phyloP scores from a whole-genome alignment of 2,113 vertebrate genomes.

The Oryzias woworae region DNA sequence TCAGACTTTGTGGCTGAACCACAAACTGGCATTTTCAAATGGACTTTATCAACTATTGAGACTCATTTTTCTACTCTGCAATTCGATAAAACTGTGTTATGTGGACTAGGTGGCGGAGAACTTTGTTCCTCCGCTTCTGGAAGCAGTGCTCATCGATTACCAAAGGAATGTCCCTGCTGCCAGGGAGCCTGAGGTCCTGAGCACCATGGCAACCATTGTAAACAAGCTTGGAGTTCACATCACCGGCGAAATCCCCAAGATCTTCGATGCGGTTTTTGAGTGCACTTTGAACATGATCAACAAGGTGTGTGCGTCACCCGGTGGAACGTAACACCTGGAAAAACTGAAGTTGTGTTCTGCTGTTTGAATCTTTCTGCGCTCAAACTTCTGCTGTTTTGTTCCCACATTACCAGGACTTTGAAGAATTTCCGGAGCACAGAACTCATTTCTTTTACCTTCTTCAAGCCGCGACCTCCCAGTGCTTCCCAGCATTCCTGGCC shows the following conservation, averaged over 20 bases:
- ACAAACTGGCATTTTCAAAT: too few relatives aligned
- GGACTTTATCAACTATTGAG: too few relatives aligned
- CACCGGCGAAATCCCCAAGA: constrained; percentile 97
- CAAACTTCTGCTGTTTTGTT: background rate
- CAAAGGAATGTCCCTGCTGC: constrained; percentile 97
- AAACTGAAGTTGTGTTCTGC: too few relatives aligned
- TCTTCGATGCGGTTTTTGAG: constrained; percentile 98
- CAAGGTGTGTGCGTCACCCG: constrained; percentile 75
- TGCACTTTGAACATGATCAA: constrained; percentile 99
- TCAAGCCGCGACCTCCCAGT: constrained; percentile 98
- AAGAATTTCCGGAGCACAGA: constrained; percentile 97
- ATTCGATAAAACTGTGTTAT: background rate
- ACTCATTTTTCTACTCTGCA: too few relatives aligned
- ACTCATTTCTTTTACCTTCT: constrained; percentile 98
- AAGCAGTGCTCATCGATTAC: constrained; percentile 98
- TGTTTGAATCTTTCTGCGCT: background rate
- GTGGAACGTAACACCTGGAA: background rate
- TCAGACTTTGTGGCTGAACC: too few relatives aligned
- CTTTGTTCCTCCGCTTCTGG: constrained; percentile 96
- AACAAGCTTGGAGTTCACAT: constrained; percentile 98
- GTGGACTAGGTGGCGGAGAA: constrained; percentile 92
- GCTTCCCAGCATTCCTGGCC: constrained; percentile 97
- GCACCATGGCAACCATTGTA: constrained; percentile 99
- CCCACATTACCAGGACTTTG: constrained; percentile 85
- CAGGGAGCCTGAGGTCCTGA: constrained; percentile 97